A percentile compares a stretch with the other conserved stretches of the same genome.
These are phyloP conservation scores for Chrysodeixis includens DNA, from an alignment of 2,888 invertebrate species.

Conservation along the genomic window DNA sequence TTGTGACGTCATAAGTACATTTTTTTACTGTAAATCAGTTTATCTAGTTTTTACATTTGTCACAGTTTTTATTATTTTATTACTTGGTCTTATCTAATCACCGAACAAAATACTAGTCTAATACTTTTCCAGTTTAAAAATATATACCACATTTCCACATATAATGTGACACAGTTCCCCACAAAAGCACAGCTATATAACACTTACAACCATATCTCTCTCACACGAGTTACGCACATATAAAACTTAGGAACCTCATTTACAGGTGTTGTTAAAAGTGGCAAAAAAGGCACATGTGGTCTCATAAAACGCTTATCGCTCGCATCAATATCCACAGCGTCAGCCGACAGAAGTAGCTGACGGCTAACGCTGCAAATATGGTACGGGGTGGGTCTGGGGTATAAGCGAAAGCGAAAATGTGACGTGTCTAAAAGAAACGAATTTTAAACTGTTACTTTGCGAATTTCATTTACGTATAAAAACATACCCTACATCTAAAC, in stretches of 20 bases:
- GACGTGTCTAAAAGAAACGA: too few species aligned
- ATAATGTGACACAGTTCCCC: background rate
- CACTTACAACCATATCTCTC: background rate
- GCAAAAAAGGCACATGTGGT: constrained; percentile 51
- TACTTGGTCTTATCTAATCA: too few species aligned
- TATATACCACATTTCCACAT: too few species aligned
- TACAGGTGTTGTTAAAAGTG: constrained; percentile 55
- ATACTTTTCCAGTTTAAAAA: too few species aligned
- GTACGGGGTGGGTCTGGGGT: background rate
- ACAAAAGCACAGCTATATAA: background rate
- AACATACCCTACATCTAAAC: too few species aligned
- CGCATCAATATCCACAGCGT: constrained; percentile 67
- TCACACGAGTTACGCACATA: constrained; percentile 25
- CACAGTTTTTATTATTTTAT: too few species aligned
- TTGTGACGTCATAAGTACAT: too few species aligned
- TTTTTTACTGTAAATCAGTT: too few species aligned
- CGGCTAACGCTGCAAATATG: constrained; percentile 41
- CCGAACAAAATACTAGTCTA: too few species aligned
- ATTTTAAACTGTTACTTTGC: too few species aligned
- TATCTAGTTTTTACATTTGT: too few species aligned
- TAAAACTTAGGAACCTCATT: constrained; percentile 46
- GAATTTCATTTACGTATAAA: too few species aligned
- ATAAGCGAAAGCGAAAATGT: constrained; percentile 31
- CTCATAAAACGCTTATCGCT: constrained; percentile 69
- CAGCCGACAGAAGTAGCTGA: constrained; percentile 50